These are phyloP conservation scores for Ceratina japonica DNA, from an alignment of 1,140 invertebrate species.

Conservation along the genomic window DNA sequence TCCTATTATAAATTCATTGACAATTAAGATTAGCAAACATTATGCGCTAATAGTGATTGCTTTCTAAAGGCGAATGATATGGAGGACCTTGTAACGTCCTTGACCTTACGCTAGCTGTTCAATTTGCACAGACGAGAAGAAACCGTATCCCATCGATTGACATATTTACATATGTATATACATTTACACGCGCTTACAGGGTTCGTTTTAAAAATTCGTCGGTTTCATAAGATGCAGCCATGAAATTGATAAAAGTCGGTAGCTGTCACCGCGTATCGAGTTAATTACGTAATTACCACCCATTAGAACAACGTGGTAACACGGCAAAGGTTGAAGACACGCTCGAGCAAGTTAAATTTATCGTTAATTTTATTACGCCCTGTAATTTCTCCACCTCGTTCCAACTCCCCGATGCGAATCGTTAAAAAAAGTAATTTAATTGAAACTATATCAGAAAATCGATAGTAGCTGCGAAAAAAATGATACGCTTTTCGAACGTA, in stretches of 20 bases:
- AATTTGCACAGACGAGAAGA: neutral
- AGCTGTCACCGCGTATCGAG: constrained; percentile 14
- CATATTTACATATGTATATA: too few relatives aligned
- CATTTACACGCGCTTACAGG: too few relatives aligned
- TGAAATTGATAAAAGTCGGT: constrained; percentile 6
- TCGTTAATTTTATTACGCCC: neutral
- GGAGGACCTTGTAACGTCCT: neutral
- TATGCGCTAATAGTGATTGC: neutral
- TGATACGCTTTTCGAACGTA: neutral
- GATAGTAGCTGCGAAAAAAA: neutral
- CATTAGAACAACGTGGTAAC: constrained; percentile 41
- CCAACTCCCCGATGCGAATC: neutral
- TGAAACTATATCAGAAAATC: neutral
- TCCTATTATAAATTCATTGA: neutral
- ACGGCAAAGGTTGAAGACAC: constrained; percentile 32
- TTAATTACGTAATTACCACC: constrained; percentile 33
- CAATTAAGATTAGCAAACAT: neutral
- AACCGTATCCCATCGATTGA: neutral
- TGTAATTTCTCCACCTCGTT: neutral
- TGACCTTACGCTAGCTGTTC: neutral
- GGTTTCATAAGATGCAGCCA: neutral
- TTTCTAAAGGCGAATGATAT: neutral
- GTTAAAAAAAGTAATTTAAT: neutral
- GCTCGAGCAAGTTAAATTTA: constrained; percentile 24
- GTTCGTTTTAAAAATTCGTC: neutral